Conservation (phyloP, 2,888 invertebrate genomes). For the Mythimna vitellina region DNA sequence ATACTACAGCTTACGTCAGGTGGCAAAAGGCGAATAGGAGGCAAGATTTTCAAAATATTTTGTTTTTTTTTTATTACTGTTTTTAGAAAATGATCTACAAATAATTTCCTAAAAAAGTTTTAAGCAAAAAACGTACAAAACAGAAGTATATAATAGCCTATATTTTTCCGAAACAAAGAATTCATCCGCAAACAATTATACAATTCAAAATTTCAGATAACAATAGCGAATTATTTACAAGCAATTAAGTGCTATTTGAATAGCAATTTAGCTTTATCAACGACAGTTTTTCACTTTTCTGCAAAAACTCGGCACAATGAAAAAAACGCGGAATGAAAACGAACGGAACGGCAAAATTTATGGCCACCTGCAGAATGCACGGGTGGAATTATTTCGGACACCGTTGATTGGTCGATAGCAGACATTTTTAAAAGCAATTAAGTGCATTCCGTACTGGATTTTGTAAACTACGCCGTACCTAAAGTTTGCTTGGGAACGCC, state of each 20-base stretch:
- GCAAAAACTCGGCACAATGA: slow-evolving; percentile 25
- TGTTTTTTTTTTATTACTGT: background rate
- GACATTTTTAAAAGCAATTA: slow-evolving; percentile 21
- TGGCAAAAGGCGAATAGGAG: background rate
- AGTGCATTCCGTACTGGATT: background rate
- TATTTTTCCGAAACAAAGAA: slow-evolving; percentile 5
- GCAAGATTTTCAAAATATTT: background rate
- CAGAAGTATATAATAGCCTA: background rate
- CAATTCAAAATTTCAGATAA: slow-evolving; percentile 5
- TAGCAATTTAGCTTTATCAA: slow-evolving; percentile 26
- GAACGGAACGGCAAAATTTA: slow-evolving; percentile 16
- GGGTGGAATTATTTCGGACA: slow-evolving; percentile 22
- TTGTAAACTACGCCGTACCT: background rate
- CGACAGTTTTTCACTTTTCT: slow-evolving; percentile 17
- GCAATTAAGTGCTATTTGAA: slow-evolving; percentile 36
- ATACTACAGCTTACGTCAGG: background rate
- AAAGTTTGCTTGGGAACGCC: no score
- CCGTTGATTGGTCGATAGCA: slow-evolving; percentile 21
- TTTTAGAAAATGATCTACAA: background rate
- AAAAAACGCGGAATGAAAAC: slow-evolving; percentile 12
- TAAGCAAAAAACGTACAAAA: background rate
- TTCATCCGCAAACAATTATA: background rate
- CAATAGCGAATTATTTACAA: slow-evolving; percentile 38
- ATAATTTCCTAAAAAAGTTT: background rate
- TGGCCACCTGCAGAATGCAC: slow-evolving; percentile 3